Evolutionary conservation across 2,888 invertebrate genomes (phyloP), one percentile per base, ranked within the genome.

Genomic region (Neoscelio sp.): DNA sequence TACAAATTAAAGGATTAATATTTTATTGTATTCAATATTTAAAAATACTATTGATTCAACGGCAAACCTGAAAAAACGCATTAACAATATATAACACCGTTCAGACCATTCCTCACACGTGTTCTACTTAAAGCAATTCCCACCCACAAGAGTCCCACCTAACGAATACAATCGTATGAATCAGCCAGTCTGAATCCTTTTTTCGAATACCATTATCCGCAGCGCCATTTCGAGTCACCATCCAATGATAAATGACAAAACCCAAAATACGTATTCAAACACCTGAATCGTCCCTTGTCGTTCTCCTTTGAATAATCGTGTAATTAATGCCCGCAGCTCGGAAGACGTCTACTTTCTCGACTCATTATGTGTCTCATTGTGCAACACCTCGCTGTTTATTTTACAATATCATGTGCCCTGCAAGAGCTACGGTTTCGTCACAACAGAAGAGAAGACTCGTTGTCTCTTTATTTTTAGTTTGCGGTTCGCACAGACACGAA

Each of bases 381-480:
- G 44, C 44, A 44, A 44, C 10, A 18, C n/a, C 7, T 20, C 20
- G 18, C n/a, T 20, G 44, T 44, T 44, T 44, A 18, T 20, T 44
- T 20, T 20, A 8, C 23, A 20, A 44, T 18, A 44, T 44, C 20
- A 20, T 20, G 44, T 44, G 20, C 20, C 44, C 20, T 12, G 15
- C 10, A 10, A 12, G 12, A 46, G 46, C 26, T 10, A 46, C 26
- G 12, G 46, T 46, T 46, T 46, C 46, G 20, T 46, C 46, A 46
- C 23, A 20, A 44, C 28, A 28, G 28, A 28, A 1, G 33, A 33
- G 33, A 33, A 12, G 10, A 23, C 12, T 23, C 46, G 23, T 23
- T 46, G 46, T 46, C 12, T 46, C 26, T 46, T 46, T 46, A 46
- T 46, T 46, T 46, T 46, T 46, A 46, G 46, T 23, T 23, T 46